Percentiles rank a stretch among this genome's conserved stretches.
Conservation (phyloP, 1,140 invertebrate species). For the Cotesia glomerata region DNA sequence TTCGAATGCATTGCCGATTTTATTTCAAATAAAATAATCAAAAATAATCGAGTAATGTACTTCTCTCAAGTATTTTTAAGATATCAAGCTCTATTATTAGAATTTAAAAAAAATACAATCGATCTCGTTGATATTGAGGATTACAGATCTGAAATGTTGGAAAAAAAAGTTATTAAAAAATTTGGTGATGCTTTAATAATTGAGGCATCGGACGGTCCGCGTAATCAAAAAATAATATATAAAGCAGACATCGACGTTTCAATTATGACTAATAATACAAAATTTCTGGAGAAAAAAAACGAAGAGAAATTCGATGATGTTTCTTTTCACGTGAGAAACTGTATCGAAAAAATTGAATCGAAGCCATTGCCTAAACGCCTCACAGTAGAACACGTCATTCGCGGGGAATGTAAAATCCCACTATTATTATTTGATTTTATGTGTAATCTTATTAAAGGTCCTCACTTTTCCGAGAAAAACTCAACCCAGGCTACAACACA, state of each 20-base stretch:
- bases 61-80: constrained; percentile 38
- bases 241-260: constrained; percentile 36
- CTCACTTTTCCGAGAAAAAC: constrained; percentile 38
- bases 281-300: constrained; percentile 40
- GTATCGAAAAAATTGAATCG: constrained; percentile 40
- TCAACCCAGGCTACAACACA: constrained; percentile 24
- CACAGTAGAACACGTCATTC: constrained; percentile 48
- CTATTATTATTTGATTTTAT: constrained; percentile 45
- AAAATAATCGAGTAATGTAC: constrained; percentile 37
- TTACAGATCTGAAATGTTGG: constrained; percentile 44
- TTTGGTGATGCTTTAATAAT: constrained; percentile 45
- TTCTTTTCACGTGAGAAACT: constrained; percentile 45
- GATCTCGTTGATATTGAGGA: constrained; percentile 38
- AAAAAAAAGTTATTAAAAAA: constrained; percentile 42
- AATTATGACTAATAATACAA: constrained; percentile 30
- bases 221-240: constrained; percentile 47
- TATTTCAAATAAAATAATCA: constrained; percentile 35
- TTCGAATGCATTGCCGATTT: constrained; percentile 27
- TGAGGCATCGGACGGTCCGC: constrained; percentile 42
- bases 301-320: constrained; percentile 42
- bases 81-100: constrained; percentile 40
- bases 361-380: constrained; percentile 35
- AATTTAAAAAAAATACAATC: constrained; percentile 33
- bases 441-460: constrained; percentile 40
- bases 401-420: constrained; percentile 48